phyloP scores from a whole-genome alignment of 1,140 invertebrate genomes.

The Agrypnia vestita region DNA sequence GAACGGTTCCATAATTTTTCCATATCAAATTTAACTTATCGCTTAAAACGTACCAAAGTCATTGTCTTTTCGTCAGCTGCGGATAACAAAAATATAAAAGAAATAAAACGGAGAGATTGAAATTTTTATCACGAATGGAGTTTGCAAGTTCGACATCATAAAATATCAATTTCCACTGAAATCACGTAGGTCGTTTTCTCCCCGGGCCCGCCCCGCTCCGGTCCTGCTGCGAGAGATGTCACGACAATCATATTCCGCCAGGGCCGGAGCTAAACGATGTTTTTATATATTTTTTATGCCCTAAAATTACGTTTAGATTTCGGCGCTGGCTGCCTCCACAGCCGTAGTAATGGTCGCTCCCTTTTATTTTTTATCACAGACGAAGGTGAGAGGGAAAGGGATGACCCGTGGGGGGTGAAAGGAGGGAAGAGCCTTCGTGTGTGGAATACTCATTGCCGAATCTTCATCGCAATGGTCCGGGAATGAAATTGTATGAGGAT shows the following conservation, averaged over 20 bases:
- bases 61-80: slow-evolving; percentile 40
- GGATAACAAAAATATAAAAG: slow-evolving; percentile 39
- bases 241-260: slow-evolving; percentile 32
- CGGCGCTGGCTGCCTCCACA: slow-evolving; percentile 1
- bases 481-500: no score
- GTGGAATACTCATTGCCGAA: slow-evolving; percentile 23
- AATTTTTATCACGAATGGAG: slow-evolving; percentile 59
- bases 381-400: slow-evolving; percentile 19
- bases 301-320: slow-evolving; percentile 40
- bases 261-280: slow-evolving; percentile 37
- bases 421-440: neutral
- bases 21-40: slow-evolving; percentile 35
- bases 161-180: slow-evolving; percentile 61
- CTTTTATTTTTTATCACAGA: slow-evolving; percentile 19
- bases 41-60: slow-evolving; percentile 37
- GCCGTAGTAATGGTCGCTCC: slow-evolving; percentile 4
- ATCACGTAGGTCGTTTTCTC: slow-evolving; percentile 60
- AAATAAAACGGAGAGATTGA: slow-evolving; percentile 49
- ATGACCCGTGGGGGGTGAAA: neutral
- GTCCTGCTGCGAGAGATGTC: slow-evolving; percentile 20
- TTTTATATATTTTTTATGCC: slow-evolving; percentile 40
- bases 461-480: neutral
- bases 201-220: slow-evolving; percentile 23
- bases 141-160: slow-evolving; percentile 61
- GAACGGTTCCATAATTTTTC: slow-evolving; percentile 14